Conservation (phyloP, 2,113 vertebrate genomes). For the Crocuta crocuta region DNA sequence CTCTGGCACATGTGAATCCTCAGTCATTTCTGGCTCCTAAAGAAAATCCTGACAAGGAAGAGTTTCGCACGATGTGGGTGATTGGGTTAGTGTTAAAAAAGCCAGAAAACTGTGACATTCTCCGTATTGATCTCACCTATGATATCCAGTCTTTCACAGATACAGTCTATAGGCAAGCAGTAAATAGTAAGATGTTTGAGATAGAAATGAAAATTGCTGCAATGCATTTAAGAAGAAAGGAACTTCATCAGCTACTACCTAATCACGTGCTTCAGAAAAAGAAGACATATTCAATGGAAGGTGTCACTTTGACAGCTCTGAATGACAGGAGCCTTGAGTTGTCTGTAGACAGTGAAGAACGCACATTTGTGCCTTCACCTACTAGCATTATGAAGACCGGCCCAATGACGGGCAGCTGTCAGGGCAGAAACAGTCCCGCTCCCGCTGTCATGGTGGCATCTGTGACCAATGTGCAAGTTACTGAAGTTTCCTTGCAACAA, state of each 20-base stretch:
- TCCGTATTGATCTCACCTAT: slow-evolving; percentile 92
- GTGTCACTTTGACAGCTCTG: slow-evolving; percentile 84
- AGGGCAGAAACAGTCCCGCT: slow-evolving; percentile 86
- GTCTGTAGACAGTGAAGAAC: slow-evolving; percentile 89
- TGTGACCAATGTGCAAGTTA: slow-evolving; percentile 82
- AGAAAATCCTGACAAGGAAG: slow-evolving; percentile 88
- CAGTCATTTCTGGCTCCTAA: slow-evolving; percentile 91
- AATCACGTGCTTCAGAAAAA: slow-evolving; percentile 89
- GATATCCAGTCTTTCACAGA: slow-evolving; percentile 94
- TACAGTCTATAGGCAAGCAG: slow-evolving; percentile 93
- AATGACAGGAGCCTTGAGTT: slow-evolving; percentile 89
- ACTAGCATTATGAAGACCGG: slow-evolving; percentile 84
- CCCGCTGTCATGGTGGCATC: slow-evolving; percentile 83
- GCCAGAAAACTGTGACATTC: slow-evolving; percentile 91
- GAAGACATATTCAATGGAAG: slow-evolving; percentile 88
- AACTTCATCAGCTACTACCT: slow-evolving; percentile 91
- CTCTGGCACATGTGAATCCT: slow-evolving; percentile 91
- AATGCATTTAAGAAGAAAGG: slow-evolving; percentile 90
- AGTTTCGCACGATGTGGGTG: slow-evolving; percentile 93
- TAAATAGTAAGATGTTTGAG: slow-evolving; percentile 93
- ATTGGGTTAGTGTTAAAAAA: slow-evolving; percentile 94
- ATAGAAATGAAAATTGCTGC: slow-evolving; percentile 93
- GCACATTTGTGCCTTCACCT: slow-evolving; percentile 89
- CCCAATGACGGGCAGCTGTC: slow-evolving; percentile 85
- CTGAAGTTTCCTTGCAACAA: slow-evolving; percentile 86